Base-by-base conservation (phyloP, 2,888 invertebrate genomes). In the Drosophila nr. perissopoda region DNA sequence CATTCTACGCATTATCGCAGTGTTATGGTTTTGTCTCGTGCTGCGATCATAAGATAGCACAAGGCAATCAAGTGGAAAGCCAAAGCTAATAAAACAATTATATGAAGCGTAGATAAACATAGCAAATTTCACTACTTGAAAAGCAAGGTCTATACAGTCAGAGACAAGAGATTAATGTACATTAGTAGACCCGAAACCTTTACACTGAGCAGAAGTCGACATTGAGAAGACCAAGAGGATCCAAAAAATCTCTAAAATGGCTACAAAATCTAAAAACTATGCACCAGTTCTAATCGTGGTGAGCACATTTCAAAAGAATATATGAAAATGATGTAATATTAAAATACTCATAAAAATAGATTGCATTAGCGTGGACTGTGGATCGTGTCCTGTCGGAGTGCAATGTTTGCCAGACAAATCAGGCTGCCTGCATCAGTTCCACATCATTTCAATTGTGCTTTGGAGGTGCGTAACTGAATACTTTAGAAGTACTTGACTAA, bases 401-500 rank as follows among this genome's bases (percentile, higher is more conserved):
- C 66, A 91, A 92, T 73, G 89, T 91, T 7, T 92, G 92, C 7
- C 92, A 92, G 66, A 7, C 49, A 1, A 92, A 92, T 66, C 64
- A 79, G 34, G 92, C 70, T 2, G 92, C 92, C 51, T 92, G 92
- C 66, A 79, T 92, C 0, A 92, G 92, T 61, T 91, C 92, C 0
- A 89, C 92, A 7, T 92, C 92, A 1, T 92, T 87, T 59, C 82
- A 92, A 56, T 68, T 91, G 42, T 92, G 92, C 62, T 92, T 91
- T 48, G 92, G 90, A 18, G 85, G 91, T 92, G 70, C 51, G 76
- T 76, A 16, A 6, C 1, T 13, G 10, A n/a, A 40, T 34, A 53
- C 21, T 31, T n/a, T 16, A 4, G 2, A 21, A 4, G 13, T 31
- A 4, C 0, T 29, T 38, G 13, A n/a, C 34, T 10, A 6, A 42